These are phyloP conservation scores for Phoebastria nigripes DNA, from an alignment of 2,797 vertebrate species.

Conservation along the genomic window DNA sequence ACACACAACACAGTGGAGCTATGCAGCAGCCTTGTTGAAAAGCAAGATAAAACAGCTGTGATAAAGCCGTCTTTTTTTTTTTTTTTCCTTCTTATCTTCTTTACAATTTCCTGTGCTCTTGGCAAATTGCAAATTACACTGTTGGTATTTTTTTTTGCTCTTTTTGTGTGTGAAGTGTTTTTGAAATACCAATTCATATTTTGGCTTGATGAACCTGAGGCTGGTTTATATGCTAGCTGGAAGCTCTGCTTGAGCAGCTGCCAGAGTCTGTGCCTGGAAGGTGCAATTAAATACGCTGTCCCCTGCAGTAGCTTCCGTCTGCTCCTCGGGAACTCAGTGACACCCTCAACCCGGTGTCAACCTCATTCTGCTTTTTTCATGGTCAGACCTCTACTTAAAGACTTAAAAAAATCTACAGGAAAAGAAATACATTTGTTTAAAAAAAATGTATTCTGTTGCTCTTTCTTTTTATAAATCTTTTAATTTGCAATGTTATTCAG, in stretches of 20 bases:
- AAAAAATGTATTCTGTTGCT: rapidly evolving
- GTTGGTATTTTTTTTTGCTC: neutral
- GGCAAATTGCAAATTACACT: neutral
- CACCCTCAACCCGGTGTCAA: neutral
- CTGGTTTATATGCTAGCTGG: neutral
- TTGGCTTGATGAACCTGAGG: neutral
- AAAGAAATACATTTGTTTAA: neutral
- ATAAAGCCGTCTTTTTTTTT: neutral
- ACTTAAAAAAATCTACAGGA: neutral
- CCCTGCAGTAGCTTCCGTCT: neutral
- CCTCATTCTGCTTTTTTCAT: neutral
- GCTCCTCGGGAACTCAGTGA: rapidly evolving
- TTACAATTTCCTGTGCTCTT: neutral
- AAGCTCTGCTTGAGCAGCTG: neutral
- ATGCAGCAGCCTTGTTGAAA: neutral
- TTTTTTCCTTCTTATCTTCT: neutral
- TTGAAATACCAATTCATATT: neutral
- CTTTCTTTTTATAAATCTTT: neutral
- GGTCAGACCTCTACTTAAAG: neutral
- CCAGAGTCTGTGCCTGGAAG: neutral
- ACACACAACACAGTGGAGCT: neutral
- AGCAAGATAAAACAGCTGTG: neutral
- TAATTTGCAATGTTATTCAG: neutral
- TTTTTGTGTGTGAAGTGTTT: neutral
- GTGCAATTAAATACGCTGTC: rapidly evolving